phyloP scores from a whole-genome alignment of 2,888 invertebrate species.

The Caenorhabditis sp. region DNA sequence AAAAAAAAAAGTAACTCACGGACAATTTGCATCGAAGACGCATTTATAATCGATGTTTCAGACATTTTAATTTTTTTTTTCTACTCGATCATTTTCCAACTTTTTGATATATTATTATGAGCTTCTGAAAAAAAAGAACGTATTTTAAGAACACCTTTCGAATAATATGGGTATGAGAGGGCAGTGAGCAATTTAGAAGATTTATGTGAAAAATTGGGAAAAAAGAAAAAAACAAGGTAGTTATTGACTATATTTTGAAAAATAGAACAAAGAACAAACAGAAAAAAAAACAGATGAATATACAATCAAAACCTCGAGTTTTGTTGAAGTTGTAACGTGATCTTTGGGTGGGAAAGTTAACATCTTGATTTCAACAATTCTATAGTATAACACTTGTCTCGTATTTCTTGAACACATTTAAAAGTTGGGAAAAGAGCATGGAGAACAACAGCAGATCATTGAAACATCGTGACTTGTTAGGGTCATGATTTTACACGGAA shows the following conservation, averaged over 20 bases:
- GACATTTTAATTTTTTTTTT: constrained; percentile 12
- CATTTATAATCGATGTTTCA: constrained; percentile 32
- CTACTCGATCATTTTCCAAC: constrained; percentile 35
- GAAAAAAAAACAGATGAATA: too few species aligned
- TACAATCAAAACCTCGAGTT: too few species aligned
- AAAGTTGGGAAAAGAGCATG: too few species aligned
- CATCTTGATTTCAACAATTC: too few species aligned
- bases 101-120: neutral
- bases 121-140: neutral
- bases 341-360: too few species aligned
- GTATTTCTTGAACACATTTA: too few species aligned
- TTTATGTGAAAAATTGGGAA: neutral
- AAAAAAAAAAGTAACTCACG: constrained; percentile 17
- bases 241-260: neutral
- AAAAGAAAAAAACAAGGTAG: neutral
- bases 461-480: too few species aligned
- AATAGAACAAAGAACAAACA: too few species aligned
- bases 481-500: too few species aligned
- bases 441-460: too few species aligned
- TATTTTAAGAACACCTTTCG: neutral
- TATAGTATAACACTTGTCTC: too few species aligned
- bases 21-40: constrained; percentile 39
- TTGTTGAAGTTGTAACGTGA: too few species aligned
- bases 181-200: neutral
- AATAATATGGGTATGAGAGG: neutral